These are phyloP conservation scores for Parambassis ranga DNA, from an alignment of 2,797 vertebrate genomes.

Conservation along the genomic window DNA sequence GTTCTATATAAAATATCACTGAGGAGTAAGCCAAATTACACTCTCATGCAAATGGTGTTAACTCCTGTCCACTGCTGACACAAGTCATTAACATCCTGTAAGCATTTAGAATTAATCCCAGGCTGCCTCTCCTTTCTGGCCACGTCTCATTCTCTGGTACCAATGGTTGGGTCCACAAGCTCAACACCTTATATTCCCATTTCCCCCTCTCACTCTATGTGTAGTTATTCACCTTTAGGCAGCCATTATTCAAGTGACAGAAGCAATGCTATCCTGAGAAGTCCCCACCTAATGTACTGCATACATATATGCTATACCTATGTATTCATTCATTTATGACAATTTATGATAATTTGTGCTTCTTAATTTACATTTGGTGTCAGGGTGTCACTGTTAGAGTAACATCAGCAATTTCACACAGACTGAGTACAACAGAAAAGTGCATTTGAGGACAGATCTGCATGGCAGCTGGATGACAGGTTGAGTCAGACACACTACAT, in stretches of 20 bases:
- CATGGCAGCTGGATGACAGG: conserved; percentile 9
- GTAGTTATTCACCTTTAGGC: neutral
- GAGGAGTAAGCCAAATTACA: conserved; percentile 8
- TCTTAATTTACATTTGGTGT: too few relatives aligned
- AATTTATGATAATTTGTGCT: too few relatives aligned
- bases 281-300: too few relatives aligned
- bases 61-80: conserved; percentile 44
- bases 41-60: conserved; percentile 11
- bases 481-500: conserved; percentile 15
- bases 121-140: neutral
- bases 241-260: neutral
- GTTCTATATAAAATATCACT: conserved; percentile 1
- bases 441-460: neutral
- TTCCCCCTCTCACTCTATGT: neutral
- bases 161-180: too few relatives aligned
- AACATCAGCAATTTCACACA: neutral
- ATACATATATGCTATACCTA: too few relatives aligned
- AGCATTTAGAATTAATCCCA: conserved; percentile 54
- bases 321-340: too few relatives aligned
- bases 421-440: neutral
- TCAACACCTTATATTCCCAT: too few relatives aligned
- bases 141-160: too few relatives aligned
- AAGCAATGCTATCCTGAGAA: too few relatives aligned
- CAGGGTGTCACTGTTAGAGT: neutral
- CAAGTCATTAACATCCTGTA: conserved; percentile 42